phyloP scores from a whole-genome alignment of 35 echinoderm and acorn worm species.

The Ophioderma brevispina region DNA sequence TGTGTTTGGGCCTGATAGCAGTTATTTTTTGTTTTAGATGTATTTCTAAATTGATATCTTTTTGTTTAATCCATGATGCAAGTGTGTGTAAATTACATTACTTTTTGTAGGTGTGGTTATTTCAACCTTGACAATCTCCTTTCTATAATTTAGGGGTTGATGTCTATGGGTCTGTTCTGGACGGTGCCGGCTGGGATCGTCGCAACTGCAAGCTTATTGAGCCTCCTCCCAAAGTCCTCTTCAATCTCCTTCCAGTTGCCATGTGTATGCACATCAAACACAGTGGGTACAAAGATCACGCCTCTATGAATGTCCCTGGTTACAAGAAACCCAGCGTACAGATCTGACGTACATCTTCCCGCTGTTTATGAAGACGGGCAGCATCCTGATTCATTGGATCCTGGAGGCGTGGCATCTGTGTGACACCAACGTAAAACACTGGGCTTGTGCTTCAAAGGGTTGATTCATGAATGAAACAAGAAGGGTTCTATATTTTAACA shows the following conservation, averaged over 20 bases:
- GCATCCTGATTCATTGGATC: slow-evolving; percentile 97
- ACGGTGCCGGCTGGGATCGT: slow-evolving; percentile 97
- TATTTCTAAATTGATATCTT: no score
- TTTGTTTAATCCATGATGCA: no score
- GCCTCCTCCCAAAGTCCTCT: slow-evolving; percentile 90
- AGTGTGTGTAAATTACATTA: no score
- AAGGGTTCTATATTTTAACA: no score
- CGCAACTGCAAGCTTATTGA: slow-evolving; percentile 97
- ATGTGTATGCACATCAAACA: slow-evolving; percentile 97
- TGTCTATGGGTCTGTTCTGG: slow-evolving; percentile 92
- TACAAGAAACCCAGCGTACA: slow-evolving; percentile 92
- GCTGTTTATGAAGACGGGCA: slow-evolving; percentile 89
- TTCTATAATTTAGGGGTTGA: slow-evolving; percentile 75
- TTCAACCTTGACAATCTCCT: background rate
- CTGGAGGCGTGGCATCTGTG: slow-evolving; percentile 95
- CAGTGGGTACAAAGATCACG: slow-evolving; percentile 78
- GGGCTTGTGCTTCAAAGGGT: background rate
- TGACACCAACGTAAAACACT: no score
- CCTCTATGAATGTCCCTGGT: slow-evolving; percentile 95
- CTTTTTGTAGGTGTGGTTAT: background rate
- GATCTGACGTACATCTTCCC: slow-evolving; percentile 99
- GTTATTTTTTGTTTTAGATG: no score
- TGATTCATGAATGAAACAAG: no score
- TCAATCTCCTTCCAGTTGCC: slow-evolving; percentile 92
- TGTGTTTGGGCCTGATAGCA: no score